These are phyloP conservation scores for Alloscopus bannaensis DNA, from an alignment of 2,888 invertebrate species.

Conservation along the genomic window DNA sequence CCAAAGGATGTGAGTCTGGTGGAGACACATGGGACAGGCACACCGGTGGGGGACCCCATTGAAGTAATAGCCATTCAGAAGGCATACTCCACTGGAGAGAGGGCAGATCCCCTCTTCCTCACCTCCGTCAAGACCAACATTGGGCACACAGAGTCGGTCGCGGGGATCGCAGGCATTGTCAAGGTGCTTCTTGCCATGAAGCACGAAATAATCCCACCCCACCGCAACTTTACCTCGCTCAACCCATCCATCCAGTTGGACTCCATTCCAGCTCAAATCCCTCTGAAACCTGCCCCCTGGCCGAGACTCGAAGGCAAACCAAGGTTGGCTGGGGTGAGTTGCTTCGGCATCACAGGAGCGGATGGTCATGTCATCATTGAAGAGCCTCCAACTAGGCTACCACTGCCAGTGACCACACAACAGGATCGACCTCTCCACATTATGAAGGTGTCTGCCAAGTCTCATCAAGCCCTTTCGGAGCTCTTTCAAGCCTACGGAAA, in stretches of 20 bases:
- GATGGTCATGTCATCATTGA: conserved; percentile 39
- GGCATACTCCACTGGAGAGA: conserved; percentile 29
- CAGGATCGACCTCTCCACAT: conserved; percentile 25
- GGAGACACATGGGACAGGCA: conserved; percentile 52
- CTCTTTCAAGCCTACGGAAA: conserved; percentile 1
- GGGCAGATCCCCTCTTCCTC: conserved; percentile 34
- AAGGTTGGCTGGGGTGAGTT: conserved; percentile 44
- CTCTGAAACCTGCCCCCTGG: conserved; percentile 37
- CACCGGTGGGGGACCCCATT: conserved; percentile 53
- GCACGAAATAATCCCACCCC: conserved; percentile 62
- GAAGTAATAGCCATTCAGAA: conserved; percentile 51
- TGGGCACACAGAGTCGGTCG: conserved; percentile 43
- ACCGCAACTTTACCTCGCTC: conserved; percentile 48
- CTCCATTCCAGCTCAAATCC: conserved; percentile 64
- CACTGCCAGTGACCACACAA: neutral
- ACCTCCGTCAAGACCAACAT: conserved; percentile 54
- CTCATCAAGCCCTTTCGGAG: no score
- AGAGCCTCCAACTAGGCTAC: conserved; percentile 4
- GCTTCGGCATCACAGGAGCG: conserved; percentile 51
- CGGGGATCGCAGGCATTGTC: conserved; percentile 44
- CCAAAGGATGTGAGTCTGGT: conserved; percentile 5
- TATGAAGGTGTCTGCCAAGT: conserved; percentile 34
- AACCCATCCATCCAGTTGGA: conserved; percentile 66
- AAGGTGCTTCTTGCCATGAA: conserved; percentile 57
- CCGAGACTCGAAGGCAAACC: conserved; percentile 12